Percentiles rank a stretch among this genome's conserved stretches.
phyloP scores from a whole-genome alignment of 2,113 vertebrate species.

The Corydoras maculifer region DNA sequence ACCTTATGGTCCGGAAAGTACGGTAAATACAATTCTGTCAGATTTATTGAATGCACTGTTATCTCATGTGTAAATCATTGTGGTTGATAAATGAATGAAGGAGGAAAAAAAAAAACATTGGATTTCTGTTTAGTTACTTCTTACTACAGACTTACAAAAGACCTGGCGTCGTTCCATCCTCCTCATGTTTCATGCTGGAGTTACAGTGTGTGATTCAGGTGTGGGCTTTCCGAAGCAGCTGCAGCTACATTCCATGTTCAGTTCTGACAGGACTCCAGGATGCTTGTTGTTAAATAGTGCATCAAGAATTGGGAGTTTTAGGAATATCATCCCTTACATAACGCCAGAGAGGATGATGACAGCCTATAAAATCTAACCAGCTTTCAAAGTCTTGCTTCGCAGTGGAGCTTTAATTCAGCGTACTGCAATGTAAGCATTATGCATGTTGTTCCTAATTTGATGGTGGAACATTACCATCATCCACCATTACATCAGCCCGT shows the following conservation, averaged over 20 bases:
- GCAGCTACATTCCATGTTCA: neutral
- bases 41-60: constrained; percentile 3
- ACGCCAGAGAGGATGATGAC: too few relatives aligned
- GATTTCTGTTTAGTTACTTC: neutral
- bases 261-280: too few relatives aligned
- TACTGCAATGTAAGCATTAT: neutral
- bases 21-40: neutral
- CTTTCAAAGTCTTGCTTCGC: too few relatives aligned
- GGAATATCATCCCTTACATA: too few relatives aligned
- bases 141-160: neutral
- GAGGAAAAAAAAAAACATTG: neutral
- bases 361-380: too few relatives aligned
- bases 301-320: too few relatives aligned
- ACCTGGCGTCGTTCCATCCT: constrained; percentile 8
- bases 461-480: neutral
- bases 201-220: constrained; percentile 29
- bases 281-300: too few relatives aligned
- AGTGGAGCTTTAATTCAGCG: too few relatives aligned
- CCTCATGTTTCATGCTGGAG: neutral
- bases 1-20: too few relatives aligned
- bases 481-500: neutral
- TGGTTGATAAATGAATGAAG: neutral
- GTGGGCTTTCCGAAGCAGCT: constrained; percentile 11
- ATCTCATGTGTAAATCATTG: neutral
- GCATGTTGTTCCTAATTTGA: neutral